A percentile compares a stretch with the other conserved stretches of the same genome.
Conservation (phyloP, 2,888 invertebrate species). For the Chrysotoxum bicinctum region DNA sequence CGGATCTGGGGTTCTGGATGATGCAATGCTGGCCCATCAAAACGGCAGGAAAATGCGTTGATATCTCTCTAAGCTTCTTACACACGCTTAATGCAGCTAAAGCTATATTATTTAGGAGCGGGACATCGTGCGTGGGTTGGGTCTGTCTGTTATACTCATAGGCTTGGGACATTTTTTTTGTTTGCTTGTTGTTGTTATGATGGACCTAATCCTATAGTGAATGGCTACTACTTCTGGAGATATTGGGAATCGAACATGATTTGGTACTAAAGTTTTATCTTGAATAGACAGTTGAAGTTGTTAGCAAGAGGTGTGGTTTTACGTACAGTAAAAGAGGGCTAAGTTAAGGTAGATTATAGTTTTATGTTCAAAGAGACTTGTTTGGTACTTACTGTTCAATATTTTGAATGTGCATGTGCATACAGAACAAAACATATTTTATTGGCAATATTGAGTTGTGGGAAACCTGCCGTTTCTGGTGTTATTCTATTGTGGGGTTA, state of each 20-base stretch:
- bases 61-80: slow-evolving; percentile 45
- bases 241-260: slow-evolving; percentile 27
- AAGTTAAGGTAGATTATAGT: not conserved
- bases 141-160: not conserved
- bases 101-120: slow-evolving; percentile 1
- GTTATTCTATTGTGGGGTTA: too few relatives aligned
- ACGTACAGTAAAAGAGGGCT: not conserved
- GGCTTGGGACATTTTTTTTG: slow-evolving; percentile 16
- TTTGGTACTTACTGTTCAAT: not conserved
- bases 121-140: slow-evolving; percentile 38
- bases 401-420: not conserved
- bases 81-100: slow-evolving; percentile 42
- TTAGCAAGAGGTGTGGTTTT: slow-evolving; percentile 41
- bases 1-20: slow-evolving; percentile 15
- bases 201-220: slow-evolving; percentile 33
- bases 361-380: not conserved
- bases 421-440: too few relatives aligned
- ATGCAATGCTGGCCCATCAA: slow-evolving; percentile 37
- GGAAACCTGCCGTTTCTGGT: too few relatives aligned
- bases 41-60: slow-evolving; percentile 31
- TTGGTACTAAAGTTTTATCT: slow-evolving; percentile 48
- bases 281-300: not conserved
- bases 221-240: slow-evolving; percentile 12
- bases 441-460: too few relatives aligned
- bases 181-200: slow-evolving; percentile 6